Evolutionary conservation across 2,797 vertebrate genomes (phyloP).

Genomic region (Sardinella longiceps): DNA sequence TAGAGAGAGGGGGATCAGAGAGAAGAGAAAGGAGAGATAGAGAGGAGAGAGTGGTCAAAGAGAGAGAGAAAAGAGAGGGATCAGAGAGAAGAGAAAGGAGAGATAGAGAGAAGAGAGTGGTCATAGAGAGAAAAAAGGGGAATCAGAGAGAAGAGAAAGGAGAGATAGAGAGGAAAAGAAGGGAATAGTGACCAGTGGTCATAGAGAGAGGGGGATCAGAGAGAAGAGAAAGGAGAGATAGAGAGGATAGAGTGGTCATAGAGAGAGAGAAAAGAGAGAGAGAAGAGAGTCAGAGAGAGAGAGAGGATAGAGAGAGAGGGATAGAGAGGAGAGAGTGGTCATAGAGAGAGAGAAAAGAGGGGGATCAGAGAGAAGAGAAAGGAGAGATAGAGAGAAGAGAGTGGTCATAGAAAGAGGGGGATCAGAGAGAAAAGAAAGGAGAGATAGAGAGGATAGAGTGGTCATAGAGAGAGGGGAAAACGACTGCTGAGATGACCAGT

Average conservation of each 20-base stretch:
- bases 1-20: background rate
- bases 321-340: background rate
- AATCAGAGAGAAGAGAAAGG: background rate
- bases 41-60: too few species aligned
- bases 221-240: background rate
- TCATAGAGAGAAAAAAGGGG: background rate
- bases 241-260: background rate
- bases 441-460: too few species aligned
- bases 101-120: too few species aligned
- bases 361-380: background rate
- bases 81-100: too few species aligned
- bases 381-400: background rate
- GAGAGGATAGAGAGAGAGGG: background rate
- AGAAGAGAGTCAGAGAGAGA: too few species aligned
- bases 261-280: background rate
- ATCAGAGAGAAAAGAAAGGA: background rate
- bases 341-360: background rate
- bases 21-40: too few species aligned
- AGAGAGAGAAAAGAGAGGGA: too few species aligned
- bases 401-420: background rate
- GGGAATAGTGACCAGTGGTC: too few species aligned
- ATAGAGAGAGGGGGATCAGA: too few species aligned
- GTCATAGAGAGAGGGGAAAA: too few species aligned
- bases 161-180: background rate
- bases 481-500: slow-evolving; percentile 35